Base-by-base conservation (phyloP, 2,888 invertebrate species). In the Fragum sueziense region DNA sequence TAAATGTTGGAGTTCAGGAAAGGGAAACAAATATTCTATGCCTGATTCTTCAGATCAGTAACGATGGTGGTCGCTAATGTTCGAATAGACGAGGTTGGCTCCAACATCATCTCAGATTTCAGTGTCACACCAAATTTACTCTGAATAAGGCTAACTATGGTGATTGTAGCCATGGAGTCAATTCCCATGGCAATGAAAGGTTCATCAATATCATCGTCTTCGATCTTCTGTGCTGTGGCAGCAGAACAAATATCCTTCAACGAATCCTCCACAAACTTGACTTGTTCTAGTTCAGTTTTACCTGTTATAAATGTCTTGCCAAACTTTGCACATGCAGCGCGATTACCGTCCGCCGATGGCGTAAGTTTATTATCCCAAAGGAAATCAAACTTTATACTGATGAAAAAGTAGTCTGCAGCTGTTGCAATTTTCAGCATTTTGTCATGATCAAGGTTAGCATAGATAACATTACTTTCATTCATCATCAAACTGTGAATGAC, bases 371-470 rank as follows among this genome's bases (percentile, higher is more conserved):
- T 17, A 11, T 61, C 61, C 61, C 61, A 61, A 11, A 61, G 34
- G 33, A 61, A 61, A 17, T 11, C 61, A 20, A 61, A n/a, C 31
- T 61, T 61, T n/a, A 33, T 61, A 33, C 33, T 33, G 20, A 20
- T 20, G n/a, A 31, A 31, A 1, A 33, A 20, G 33, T 33, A 33
- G 11, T 61, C 61, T 9, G n/a, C 20, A 17, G 6, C n/a, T 20
- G 14, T n/a, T 6, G 14, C 31, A 20, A 20, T 14, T n/a, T 27
- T 33, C 11, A n/a, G 61, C 20, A 61, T 6, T 11, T 1, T 41
- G 20, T 59, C 31, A 34, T 37, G 22, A 20, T 71, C 61, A 11
- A 71, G 20, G 14, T 71, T 61, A 1, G 71, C 61, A 47, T 61
- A 71, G 1, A 71, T 34, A 0, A 37, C 27, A 22, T 47, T 59